Evolutionary conservation across 2,888 invertebrate species (phyloP).

Genomic region (Ormyrus labotus): DNA sequence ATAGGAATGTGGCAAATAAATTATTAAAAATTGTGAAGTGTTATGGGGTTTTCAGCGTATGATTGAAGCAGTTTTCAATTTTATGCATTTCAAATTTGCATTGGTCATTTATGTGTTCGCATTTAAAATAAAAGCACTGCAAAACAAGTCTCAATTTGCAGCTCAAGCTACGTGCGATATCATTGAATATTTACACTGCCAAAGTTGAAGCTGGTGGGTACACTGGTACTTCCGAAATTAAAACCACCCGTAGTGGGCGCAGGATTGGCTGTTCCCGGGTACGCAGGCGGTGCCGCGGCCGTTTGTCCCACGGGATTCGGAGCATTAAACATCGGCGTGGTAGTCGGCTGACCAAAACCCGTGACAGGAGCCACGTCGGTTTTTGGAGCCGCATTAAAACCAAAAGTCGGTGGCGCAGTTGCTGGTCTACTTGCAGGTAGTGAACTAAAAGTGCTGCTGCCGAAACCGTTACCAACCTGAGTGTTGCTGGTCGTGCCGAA

Average conservation of each 20-base stretch:
- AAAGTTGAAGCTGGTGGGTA: slow-evolving; percentile 48
- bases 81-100: too few relatives aligned
- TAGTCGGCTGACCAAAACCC: slow-evolving; percentile 65
- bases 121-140: too few relatives aligned
- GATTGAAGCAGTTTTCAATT: too few relatives aligned
- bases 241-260: slow-evolving; percentile 63
- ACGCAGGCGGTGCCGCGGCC: slow-evolving; percentile 47
- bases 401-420: slow-evolving; percentile 58
- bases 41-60: too few relatives aligned
- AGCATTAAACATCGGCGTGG: slow-evolving; percentile 66
- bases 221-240: slow-evolving; percentile 61
- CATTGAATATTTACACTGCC: slow-evolving; percentile 37
- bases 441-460: slow-evolving; percentile 62
- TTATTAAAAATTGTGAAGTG: too few relatives aligned
- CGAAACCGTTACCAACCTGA: slow-evolving; percentile 61
- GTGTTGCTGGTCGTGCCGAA: slow-evolving; percentile 61
- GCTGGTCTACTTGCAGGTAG: slow-evolving; percentile 8
- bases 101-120: too few relatives aligned
- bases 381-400: slow-evolving; percentile 68
- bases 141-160: too few relatives aligned
- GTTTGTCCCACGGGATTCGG: slow-evolving; percentile 50
- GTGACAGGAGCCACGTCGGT: slow-evolving; percentile 57
- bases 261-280: slow-evolving; percentile 57
- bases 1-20: too few relatives aligned
- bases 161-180: too few relatives aligned